Percentiles rank a stretch among this genome's conserved stretches.
Conservation (phyloP, 2,113 vertebrate species). For the Grammomys dolichurus region DNA sequence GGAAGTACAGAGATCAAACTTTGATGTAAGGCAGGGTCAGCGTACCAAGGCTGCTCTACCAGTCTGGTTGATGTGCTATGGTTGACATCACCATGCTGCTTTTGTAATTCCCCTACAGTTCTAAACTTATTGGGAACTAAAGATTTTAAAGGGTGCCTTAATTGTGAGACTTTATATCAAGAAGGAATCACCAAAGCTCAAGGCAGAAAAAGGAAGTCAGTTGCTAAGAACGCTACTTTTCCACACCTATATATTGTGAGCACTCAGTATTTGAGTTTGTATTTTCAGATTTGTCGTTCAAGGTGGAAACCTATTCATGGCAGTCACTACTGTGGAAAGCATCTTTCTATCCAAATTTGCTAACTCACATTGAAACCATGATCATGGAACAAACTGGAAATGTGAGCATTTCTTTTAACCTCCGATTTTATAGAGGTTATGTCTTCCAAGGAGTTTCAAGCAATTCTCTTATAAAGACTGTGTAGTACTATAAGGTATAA, state of each 20-base stretch:
- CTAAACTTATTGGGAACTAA: slow-evolving; percentile 29
- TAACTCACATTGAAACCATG: not conserved
- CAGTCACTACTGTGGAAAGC: not conserved
- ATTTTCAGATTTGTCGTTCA: not conserved
- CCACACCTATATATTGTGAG: not conserved
- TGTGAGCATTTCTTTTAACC: not conserved
- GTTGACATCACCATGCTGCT: not conserved
- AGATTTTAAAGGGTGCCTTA: not conserved
- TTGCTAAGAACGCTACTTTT: not conserved
- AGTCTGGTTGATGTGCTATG: not conserved
- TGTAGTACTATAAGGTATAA: not conserved
- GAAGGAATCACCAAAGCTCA: not conserved
- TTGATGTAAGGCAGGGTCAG: not conserved
- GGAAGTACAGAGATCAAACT: not conserved
- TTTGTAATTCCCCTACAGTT: not conserved
- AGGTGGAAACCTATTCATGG: not conserved
- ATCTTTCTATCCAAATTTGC: not conserved
- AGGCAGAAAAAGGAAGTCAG: slow-evolving; percentile 4
- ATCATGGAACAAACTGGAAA: not conserved
- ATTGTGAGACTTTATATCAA: not conserved
- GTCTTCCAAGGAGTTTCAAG: not conserved
- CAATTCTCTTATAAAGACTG: not conserved
- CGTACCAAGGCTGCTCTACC: not conserved
- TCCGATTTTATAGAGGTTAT: not conserved
- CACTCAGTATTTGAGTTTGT: not conserved